A percentile compares a stretch with the other conserved stretches of the same genome.
These are phyloP conservation scores for Brachystomella parvula DNA, from an alignment of 1,140 invertebrate genomes.

Conservation along the genomic window DNA sequence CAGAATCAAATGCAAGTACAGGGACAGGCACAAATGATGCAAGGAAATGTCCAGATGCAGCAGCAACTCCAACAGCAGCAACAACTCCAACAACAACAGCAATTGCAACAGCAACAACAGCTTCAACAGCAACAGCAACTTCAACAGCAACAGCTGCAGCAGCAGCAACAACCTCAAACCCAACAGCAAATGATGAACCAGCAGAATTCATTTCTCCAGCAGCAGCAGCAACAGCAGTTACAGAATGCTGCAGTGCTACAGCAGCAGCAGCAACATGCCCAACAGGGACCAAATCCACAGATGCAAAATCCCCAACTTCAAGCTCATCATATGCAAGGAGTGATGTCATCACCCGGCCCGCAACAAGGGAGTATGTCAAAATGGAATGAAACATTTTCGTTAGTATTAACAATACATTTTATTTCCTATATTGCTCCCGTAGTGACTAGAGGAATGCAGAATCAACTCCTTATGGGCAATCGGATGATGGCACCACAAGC, in stretches of 20 bases:
- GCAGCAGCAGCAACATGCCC: slow-evolving; percentile 42
- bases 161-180: slow-evolving; percentile 19
- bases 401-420: slow-evolving; percentile 5
- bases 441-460: neutral
- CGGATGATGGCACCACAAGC: slow-evolving; percentile 22
- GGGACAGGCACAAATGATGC: slow-evolving; percentile 22
- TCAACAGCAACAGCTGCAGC: slow-evolving; percentile 18
- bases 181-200: slow-evolving; percentile 22
- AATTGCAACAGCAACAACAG: slow-evolving; percentile 30
- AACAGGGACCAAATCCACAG: slow-evolving; percentile 48
- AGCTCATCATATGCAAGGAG: slow-evolving; percentile 38
- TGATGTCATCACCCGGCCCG: slow-evolving; percentile 13
- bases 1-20: slow-evolving; percentile 18
- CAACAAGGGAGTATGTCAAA: slow-evolving; percentile 11
- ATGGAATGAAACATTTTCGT: neutral
- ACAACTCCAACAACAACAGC: slow-evolving; percentile 35
- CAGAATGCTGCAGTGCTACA: slow-evolving; percentile 22
- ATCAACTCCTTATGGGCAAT: slow-evolving; percentile 15
- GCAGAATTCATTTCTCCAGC: slow-evolving; percentile 18
- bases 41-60: slow-evolving; percentile 16
- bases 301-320: slow-evolving; percentile 43
- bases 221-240: slow-evolving; percentile 1
- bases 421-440: neutral
- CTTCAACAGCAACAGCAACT: slow-evolving; percentile 23
- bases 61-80: slow-evolving; percentile 14